Base-by-base conservation (phyloP, 1,140 invertebrate species). In the Anastrepha ludens region DNA sequence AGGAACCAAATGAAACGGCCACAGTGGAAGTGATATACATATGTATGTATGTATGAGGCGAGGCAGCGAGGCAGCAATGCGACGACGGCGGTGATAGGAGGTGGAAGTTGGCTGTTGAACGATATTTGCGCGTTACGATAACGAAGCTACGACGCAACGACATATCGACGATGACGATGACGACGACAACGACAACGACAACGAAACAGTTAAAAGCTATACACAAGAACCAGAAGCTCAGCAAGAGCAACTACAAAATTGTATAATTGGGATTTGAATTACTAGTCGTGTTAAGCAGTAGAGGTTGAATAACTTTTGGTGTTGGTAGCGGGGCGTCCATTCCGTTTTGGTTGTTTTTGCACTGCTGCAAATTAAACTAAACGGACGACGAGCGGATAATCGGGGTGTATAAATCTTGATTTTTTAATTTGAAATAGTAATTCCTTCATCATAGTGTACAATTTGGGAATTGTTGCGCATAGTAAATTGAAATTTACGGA, bases 171-270 rank as follows among this genome's bases (percentile, higher is more conserved):
- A 86, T n/a, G 44, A 17, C 60, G 62, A 55, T 29, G 41, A 20
- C 62, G 47, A n/a, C 39, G 11, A 87, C 65, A 62, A 47, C 55
- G 15, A 87, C 44, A 17, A 59, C 64, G 60, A 70, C 44, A 87
- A 58, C 58, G 50, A 86, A 64, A 86, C 58, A 41, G 39, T 62
- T 55, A 70, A 87, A 59, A 70, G 39, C 55, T 62, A 70, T 7
- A 85, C 86, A 64, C 20, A 87, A 59, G 64, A 67, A 87, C 29
- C 86, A 64, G 64, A 87, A 59, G 86, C 17, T 62, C 62, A 67
- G 50, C 55, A 78, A 78, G 41, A 81, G 74, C 47, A 50, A 81
- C 74, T 81, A 81, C 47, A 81, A 58, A n/a, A 81, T 7, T 81
- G 74, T 81, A 55, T 64, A 64, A 87, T 55, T 70, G 17, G 29